Percentiles rank a stretch among this genome's conserved stretches.
These are phyloP conservation scores for Geopemphigus sp. DNA, from an alignment of 1,140 invertebrate species.

Conservation along the genomic window DNA sequence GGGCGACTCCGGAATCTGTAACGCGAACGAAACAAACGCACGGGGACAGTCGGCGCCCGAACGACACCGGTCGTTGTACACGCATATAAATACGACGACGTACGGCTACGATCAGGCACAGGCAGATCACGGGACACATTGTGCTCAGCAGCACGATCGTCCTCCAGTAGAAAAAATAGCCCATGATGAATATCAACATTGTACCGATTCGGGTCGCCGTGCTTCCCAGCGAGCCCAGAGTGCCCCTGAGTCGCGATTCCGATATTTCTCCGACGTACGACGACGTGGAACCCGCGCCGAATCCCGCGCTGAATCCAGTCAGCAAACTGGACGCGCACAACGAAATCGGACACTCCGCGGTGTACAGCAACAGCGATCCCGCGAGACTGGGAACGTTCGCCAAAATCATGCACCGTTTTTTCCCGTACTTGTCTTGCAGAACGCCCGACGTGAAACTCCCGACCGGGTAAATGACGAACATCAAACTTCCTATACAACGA, in stretches of 20 bases:
- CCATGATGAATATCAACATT: constrained; percentile 13
- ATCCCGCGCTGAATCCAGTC: constrained; percentile 56
- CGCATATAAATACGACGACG: not conserved
- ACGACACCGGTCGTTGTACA: no score
- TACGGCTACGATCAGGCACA: constrained; percentile 42
- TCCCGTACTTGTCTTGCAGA: constrained; percentile 52
- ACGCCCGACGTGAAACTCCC: constrained; percentile 53
- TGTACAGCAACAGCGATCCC: constrained; percentile 50
- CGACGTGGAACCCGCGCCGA: constrained; percentile 58
- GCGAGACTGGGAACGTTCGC: constrained; percentile 52
- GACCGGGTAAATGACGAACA: constrained; percentile 53
- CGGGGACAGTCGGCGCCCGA: no score
- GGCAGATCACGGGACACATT: constrained; percentile 45
- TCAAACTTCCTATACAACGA: constrained; percentile 52
- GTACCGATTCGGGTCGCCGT: not conserved
- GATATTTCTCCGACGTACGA: constrained; percentile 60
- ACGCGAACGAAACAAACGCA: no score
- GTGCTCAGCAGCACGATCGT: constrained; percentile 45
- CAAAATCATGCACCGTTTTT: constrained; percentile 51
- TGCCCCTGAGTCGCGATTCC: constrained; percentile 53
- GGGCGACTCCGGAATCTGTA: constrained; percentile 66
- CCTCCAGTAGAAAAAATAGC: constrained; percentile 46
- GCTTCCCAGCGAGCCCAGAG: constrained; percentile 13
- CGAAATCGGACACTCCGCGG: constrained; percentile 6
- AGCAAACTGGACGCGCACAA: constrained; percentile 50